phyloP scores from a whole-genome alignment of 2,113 vertebrate genomes.

The Cryptomyrus ogoouensis region DNA sequence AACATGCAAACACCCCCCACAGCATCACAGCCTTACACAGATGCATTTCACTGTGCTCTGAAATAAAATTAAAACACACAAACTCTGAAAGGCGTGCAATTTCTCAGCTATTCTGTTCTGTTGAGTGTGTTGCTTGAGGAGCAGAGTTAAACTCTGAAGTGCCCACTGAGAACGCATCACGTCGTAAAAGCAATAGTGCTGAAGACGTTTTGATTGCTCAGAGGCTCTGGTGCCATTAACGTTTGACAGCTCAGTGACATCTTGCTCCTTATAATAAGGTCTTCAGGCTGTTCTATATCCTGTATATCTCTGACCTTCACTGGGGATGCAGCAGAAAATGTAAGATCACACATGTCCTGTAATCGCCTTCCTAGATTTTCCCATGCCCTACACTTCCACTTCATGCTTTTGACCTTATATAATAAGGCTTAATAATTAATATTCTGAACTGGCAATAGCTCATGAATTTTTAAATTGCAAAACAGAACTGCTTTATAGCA shows the following conservation, averaged over 20 bases:
- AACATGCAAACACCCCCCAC: background rate
- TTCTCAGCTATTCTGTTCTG: background rate
- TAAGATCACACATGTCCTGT: background rate
- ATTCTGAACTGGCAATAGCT: background rate
- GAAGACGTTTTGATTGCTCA: constrained; percentile 52
- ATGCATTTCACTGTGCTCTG: background rate
- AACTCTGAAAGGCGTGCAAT: background rate
- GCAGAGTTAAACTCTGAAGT: constrained; percentile 40
- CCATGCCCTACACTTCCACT: background rate
- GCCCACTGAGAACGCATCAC: constrained; percentile 44
- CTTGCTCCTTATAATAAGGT: constrained; percentile 42
- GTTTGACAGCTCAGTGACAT: constrained; percentile 14
- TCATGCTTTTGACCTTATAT: background rate
- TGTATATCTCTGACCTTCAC: constrained; percentile 1
- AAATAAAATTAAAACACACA: background rate
- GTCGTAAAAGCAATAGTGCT: constrained; percentile 46
- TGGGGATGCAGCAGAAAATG: background rate
- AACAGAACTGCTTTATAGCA: background rate
- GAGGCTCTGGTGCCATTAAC: constrained; percentile 38
- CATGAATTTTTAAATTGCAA: constrained; percentile 6
- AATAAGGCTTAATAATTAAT: background rate
- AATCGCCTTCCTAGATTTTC: background rate
- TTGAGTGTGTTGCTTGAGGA: background rate
- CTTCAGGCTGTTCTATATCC: constrained; percentile 29
- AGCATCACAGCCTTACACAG: background rate